Conservation (phyloP, 2,888 invertebrate species). For the Xestobium rufovillosum region DNA sequence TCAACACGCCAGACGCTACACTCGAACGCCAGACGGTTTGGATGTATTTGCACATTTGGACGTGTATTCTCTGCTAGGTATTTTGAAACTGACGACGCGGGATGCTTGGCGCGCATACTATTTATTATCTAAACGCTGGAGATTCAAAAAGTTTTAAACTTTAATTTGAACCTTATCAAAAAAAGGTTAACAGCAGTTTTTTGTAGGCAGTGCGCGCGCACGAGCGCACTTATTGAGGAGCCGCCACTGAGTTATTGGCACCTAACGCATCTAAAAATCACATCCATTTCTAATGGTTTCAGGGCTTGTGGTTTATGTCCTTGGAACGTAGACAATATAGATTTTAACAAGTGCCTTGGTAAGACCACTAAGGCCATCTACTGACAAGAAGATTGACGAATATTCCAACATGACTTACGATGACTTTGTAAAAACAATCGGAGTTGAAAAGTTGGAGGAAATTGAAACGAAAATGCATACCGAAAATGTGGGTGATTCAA, state of each 20-base stretch:
- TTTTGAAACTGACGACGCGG: too few relatives aligned
- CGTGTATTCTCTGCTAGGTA: too few relatives aligned
- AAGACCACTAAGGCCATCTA: conserved; percentile 9
- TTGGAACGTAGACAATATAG: conserved; percentile 21
- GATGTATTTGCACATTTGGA: too few relatives aligned
- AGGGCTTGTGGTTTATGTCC: conserved; percentile 25
- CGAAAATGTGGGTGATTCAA: neutral
- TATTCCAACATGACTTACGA: conserved; percentile 5
- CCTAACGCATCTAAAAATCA: conserved; percentile 10
- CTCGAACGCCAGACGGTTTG: too few relatives aligned
- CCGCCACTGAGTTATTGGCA: too few relatives aligned
- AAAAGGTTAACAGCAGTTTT: conserved; percentile 28
- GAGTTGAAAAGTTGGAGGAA: conserved; percentile 5
- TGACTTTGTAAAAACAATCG: conserved; percentile 5
- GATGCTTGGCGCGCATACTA: too few relatives aligned
- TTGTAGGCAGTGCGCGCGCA: conserved; percentile 18
- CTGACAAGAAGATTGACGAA: neutral
- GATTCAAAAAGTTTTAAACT: too few relatives aligned
- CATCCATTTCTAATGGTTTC: conserved; percentile 21
- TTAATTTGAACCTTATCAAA: too few relatives aligned
- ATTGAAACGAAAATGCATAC: conserved; percentile 2
- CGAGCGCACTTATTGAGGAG: too few relatives aligned
- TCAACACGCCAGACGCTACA: too few relatives aligned
- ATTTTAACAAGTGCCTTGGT: conserved; percentile 22
- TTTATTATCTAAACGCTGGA: too few relatives aligned